Evolutionary conservation across 2,888 invertebrate species (phyloP), one percentile per base, ranked within the genome.

Genomic region (Erpobdella octoculata): DNA sequence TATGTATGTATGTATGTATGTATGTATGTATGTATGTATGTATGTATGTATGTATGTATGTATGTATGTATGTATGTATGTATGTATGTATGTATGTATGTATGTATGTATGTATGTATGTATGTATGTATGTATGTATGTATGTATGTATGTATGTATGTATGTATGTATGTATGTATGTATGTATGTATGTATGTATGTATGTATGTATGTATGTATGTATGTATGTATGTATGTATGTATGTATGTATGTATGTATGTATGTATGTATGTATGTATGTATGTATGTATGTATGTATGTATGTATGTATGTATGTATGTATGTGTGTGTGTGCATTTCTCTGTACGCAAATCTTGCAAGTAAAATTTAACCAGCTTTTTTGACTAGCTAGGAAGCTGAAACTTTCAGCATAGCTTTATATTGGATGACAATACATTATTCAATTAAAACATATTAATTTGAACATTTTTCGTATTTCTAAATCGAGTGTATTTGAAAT

Each of bases 191-290:
- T 41, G 46, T 68, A 35, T 6, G 70, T 68, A 68, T 25, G 68
- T 68, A 48, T 58, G 68, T 68, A 48, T 68, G 68, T 68, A 48
- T 68, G 68, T 68, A 48, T 68, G 68, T 68, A 48, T 48, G 68
- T 68, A 48, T 68, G 68, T 68, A 48, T 48, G 68, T 68, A 48
- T 68, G 68, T 68, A 48, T 48, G 66, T 68, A 48, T 68, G 68
- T 68, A 48, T 68, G 68, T 68, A 48, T 68, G 68, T 68, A 48
- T 59, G 68, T 68, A 48, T 68, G 68, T 48, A 68, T 68, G 68
- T 68, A 48, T 68, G 68, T 41, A 48, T 48, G 68, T 41, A 41
- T 68, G 53, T 68, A 48, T 68, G 68, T 68, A 48, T 68, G 68
- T 68, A 36, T 68, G 68, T 68, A 21, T 68, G 68, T 59, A 25